Evolutionary conservation across 2,888 invertebrate genomes (phyloP).

Genomic region (Chrysolina americana): DNA sequence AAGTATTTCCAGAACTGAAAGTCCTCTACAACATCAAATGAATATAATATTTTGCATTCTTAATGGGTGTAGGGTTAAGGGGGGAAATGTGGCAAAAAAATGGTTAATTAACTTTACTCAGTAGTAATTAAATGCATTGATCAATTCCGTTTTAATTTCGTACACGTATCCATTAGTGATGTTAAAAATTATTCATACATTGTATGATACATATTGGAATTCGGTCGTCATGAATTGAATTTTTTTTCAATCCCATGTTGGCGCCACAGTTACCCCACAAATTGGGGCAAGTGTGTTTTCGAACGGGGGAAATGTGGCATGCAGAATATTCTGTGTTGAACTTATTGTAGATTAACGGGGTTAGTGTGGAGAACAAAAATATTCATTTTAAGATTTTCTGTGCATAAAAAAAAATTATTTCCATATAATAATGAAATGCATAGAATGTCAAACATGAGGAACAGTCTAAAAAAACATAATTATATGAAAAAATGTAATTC

Average conservation of each 20-base stretch:
- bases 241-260: slow-evolving; percentile 8
- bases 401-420: slow-evolving; percentile 7
- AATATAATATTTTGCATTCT: too few relatives aligned
- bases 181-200: slow-evolving; percentile 19
- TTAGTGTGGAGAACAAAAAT: slow-evolving; percentile 23
- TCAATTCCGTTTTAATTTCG: slow-evolving; percentile 1
- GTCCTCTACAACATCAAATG: too few relatives aligned
- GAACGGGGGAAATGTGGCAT: slow-evolving; percentile 28
- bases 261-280: slow-evolving; percentile 16
- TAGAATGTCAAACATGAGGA: slow-evolving; percentile 13
- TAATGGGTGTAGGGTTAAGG: neutral
- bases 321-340: slow-evolving; percentile 22
- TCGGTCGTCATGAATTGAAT: slow-evolving; percentile 9
- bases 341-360: slow-evolving; percentile 24
- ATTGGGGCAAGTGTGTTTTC: slow-evolving; percentile 21
- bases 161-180: slow-evolving; percentile 6
- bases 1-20: too few relatives aligned
- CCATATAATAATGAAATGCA: slow-evolving; percentile 10
- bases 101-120: neutral
- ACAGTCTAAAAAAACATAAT: slow-evolving; percentile 11
- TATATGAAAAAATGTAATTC: neutral
- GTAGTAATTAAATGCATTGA: neutral
- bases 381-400: slow-evolving; percentile 22
- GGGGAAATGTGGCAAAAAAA: slow-evolving; percentile 3
- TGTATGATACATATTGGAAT: slow-evolving; percentile 22